Evolutionary conservation across 2,888 invertebrate genomes (phyloP).

Genomic region (Eremobia ochroleuca): DNA sequence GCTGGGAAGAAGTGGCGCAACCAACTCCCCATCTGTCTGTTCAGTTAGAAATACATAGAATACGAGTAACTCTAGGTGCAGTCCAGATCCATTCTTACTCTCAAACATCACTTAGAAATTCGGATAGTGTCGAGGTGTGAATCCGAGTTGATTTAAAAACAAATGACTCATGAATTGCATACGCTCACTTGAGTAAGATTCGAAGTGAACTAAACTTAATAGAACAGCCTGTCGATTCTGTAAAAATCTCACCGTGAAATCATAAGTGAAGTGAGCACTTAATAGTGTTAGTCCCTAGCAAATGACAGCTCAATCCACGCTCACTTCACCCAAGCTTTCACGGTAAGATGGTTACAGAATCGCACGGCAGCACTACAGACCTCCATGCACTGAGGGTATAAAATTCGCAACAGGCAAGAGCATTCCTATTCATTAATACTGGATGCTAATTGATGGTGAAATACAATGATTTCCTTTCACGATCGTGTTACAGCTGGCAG

Average conservation of each 20-base stretch:
- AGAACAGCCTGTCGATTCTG: too few relatives aligned
- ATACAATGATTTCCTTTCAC: conserved; percentile 68
- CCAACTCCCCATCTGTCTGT: neutral
- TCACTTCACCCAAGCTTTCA: too few relatives aligned
- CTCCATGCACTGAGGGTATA: conserved; percentile 14
- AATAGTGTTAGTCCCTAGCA: too few relatives aligned
- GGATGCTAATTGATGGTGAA: conserved; percentile 55
- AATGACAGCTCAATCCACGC: too few relatives aligned
- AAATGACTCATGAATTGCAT: neutral
- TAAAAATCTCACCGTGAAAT: too few relatives aligned
- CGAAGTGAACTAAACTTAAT: conserved; percentile 2
- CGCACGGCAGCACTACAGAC: neutral
- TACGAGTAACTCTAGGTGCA: neutral
- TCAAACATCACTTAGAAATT: neutral
- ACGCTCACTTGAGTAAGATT: neutral
- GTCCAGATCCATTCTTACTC: neutral
- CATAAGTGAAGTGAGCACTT: too few relatives aligned
- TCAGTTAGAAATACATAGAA: neutral
- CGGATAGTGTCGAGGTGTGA: neutral
- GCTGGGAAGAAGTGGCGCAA: neutral
- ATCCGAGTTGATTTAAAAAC: neutral
- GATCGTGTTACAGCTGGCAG: conserved; percentile 61
- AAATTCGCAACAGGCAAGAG: conserved; percentile 50
- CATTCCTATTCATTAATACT: conserved; percentile 40
- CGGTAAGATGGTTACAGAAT: too few relatives aligned